Evolutionary conservation across 2,888 invertebrate species (phyloP).

Genomic region (Neoaliturus tenellus): DNA sequence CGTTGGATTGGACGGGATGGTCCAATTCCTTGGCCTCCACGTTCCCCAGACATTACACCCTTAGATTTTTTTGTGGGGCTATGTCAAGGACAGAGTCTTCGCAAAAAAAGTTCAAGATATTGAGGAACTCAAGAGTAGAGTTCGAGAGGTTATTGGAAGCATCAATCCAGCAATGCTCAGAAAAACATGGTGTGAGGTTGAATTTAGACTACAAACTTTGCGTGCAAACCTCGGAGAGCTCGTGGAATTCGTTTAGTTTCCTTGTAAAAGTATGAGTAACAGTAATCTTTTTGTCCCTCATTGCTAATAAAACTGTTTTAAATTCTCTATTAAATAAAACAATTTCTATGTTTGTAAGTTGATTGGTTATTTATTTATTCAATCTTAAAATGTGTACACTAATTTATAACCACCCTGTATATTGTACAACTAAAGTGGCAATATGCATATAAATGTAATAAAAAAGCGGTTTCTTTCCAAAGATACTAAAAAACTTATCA

Average conservation of each 20-base stretch:
- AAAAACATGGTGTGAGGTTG: slow-evolving; percentile 18
- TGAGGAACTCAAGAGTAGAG: not conserved
- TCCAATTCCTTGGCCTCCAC: not conserved
- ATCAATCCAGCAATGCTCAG: slow-evolving; percentile 7
- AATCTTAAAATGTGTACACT: not conserved
- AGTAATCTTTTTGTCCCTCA: slow-evolving; percentile 1
- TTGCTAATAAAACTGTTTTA: slow-evolving; percentile 6
- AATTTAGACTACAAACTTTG: slow-evolving; percentile 31
- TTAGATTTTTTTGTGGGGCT: slow-evolving; percentile 34
- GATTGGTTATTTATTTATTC: slow-evolving; percentile 13
- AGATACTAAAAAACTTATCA: no score
- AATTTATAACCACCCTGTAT: slow-evolving; percentile 34
- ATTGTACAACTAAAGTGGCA: no score
- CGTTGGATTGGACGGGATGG: slow-evolving; percentile 35
- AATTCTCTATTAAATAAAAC: not conserved
- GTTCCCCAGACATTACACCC: slow-evolving; percentile 10
- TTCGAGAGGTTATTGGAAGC: slow-evolving; percentile 11
- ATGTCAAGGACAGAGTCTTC: not conserved
- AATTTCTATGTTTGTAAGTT: not conserved
- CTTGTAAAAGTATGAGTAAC: slow-evolving; percentile 1
- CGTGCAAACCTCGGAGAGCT: slow-evolving; percentile 23
- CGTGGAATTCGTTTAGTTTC: not conserved
- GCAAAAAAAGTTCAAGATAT: not conserved
- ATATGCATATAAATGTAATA: no score
- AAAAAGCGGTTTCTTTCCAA: no score